Percentiles rank a stretch among this genome's conserved stretches.
phyloP scores from a whole-genome alignment of 2,113 vertebrate species.

The Aix galericulata region DNA sequence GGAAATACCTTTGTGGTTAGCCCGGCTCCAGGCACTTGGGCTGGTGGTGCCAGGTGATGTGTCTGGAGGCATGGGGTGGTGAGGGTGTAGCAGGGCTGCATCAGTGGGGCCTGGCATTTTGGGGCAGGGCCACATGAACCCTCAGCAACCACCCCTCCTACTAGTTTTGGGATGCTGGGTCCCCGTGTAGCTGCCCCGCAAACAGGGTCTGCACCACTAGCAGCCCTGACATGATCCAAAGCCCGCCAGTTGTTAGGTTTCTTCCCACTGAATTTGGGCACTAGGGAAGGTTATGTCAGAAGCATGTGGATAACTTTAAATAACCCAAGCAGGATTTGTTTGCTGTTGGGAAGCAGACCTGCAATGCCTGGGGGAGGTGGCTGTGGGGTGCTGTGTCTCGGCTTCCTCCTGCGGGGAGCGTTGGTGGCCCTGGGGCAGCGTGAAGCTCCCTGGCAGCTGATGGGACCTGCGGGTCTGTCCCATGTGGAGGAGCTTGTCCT shows the following conservation, averaged over 20 bases:
- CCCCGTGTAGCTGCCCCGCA: background rate
- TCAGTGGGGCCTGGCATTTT: background rate
- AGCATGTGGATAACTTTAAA: background rate
- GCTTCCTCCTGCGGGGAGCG: background rate
- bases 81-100: background rate
- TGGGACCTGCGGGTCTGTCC: background rate
- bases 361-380: background rate
- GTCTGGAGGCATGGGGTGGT: rapidly evolving
- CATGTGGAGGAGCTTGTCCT: background rate
- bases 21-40: background rate
- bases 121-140: background rate
- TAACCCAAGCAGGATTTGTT: background rate
- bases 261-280: background rate
- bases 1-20: background rate
- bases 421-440: background rate
- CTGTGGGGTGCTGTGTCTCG: background rate
- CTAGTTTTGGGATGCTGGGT: background rate
- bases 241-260: background rate
- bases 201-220: background rate
- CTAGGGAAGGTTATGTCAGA: background rate
- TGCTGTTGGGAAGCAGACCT: background rate
- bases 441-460: background rate
- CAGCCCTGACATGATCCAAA: background rate
- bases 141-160: background rate
- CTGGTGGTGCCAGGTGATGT: background rate